Evolutionary conservation across 2,113 vertebrate genomes (phyloP).

Genomic region (Brienomyrus brachyistius): DNA sequence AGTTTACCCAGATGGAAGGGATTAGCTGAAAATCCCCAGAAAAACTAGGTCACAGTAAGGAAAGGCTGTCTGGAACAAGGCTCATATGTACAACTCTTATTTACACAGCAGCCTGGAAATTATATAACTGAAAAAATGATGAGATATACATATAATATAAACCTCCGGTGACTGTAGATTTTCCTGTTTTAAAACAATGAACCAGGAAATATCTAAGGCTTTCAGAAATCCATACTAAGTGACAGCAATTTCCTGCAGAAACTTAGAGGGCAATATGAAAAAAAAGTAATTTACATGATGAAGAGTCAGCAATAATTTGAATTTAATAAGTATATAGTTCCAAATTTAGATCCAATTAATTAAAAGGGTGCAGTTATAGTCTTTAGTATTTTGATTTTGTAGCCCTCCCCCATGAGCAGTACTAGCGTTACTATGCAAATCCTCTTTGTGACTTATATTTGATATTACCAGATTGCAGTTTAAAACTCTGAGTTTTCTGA

Average conservation of each 20-base stretch:
- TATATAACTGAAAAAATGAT: neutral
- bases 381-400: neutral
- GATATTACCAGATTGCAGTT: neutral
- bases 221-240: neutral
- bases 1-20: neutral
- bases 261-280: neutral
- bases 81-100: neutral
- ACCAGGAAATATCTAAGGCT: neutral
- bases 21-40: neutral
- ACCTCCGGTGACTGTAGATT: neutral
- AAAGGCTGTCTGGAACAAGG: neutral
- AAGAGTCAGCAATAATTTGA: neutral
- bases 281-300: neutral
- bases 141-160: neutral
- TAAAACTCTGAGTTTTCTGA: conserved; percentile 5
- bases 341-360: neutral
- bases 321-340: neutral
- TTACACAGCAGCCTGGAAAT: neutral
- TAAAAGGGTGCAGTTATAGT: neutral
- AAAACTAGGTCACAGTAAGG: neutral
- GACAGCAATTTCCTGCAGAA: neutral
- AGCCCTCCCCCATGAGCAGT: neutral
- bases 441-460: conserved; percentile 7
- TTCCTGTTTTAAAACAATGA: neutral
- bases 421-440: neutral